phyloP scores from a whole-genome alignment of 2,888 invertebrate genomes.

The Drosophila demipolita region DNA sequence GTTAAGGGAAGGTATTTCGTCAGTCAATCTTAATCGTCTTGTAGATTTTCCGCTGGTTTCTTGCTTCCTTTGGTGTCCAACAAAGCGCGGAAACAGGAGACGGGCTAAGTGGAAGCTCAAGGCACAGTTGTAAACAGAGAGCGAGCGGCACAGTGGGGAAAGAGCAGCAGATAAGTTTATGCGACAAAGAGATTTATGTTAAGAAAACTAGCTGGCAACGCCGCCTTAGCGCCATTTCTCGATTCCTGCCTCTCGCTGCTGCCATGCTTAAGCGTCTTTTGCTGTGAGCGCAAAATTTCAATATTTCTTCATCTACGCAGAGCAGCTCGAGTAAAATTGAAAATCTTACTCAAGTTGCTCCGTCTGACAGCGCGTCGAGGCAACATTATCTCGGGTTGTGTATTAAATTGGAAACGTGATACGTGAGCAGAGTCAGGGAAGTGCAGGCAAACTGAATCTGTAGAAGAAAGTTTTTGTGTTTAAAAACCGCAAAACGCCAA shows the following conservation, averaged over 20 bases:
- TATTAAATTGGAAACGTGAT: constrained; percentile 72
- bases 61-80: constrained; percentile 18
- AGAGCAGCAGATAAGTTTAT: constrained; percentile 50
- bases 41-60: background rate
- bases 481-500: constrained; percentile 9
- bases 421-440: constrained; percentile 17
- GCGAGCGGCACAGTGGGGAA: background rate
- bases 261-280: background rate
- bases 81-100: constrained; percentile 33
- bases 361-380: constrained; percentile 15
- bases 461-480: constrained; percentile 36
- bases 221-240: constrained; percentile 29
- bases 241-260: background rate
- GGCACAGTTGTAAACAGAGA: background rate
- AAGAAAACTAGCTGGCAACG: constrained; percentile 61
- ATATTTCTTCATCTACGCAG: constrained; percentile 67
- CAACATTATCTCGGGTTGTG: constrained; percentile 35
- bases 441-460: background rate
- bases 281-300: constrained; percentile 69
- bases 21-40: background rate
- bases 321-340: constrained; percentile 51
- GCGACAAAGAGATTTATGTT: constrained; percentile 73
- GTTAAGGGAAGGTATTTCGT: background rate
- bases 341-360: constrained; percentile 68
- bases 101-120: constrained; percentile 6